Percentiles rank a stretch among this genome's conserved stretches.
Conservation (phyloP, 2,888 invertebrate species). For the Baronia brevicornis region DNA sequence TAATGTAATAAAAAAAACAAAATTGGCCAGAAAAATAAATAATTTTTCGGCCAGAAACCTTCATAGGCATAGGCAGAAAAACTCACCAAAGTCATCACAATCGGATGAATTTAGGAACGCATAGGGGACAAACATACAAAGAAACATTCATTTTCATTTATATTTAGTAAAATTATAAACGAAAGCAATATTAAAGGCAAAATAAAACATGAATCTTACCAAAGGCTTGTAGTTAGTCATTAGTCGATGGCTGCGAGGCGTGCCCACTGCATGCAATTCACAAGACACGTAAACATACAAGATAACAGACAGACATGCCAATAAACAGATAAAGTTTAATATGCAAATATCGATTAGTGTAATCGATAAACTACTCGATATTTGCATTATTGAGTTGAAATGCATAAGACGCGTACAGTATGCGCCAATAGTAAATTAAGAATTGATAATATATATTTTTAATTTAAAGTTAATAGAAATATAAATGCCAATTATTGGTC, state of each 20-base stretch:
- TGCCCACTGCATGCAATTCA: slow-evolving; percentile 63
- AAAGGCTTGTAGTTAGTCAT: slow-evolving; percentile 68
- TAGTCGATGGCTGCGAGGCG: slow-evolving; percentile 38
- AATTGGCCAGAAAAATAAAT: too few relatives aligned
- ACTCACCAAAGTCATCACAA: too few relatives aligned
- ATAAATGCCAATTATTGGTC: too few relatives aligned
- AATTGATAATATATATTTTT: slow-evolving; percentile 9
- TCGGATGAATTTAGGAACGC: too few relatives aligned
- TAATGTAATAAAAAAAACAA: too few relatives aligned
- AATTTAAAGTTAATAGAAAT: slow-evolving; percentile 1
- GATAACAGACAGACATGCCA: slow-evolving; percentile 34
- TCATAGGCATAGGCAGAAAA: too few relatives aligned
- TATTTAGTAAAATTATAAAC: not conserved
- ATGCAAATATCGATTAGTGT: too few relatives aligned
- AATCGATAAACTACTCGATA: too few relatives aligned
- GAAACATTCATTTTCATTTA: not conserved
- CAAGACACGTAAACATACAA: slow-evolving; percentile 46
- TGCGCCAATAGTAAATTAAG: slow-evolving; percentile 17
- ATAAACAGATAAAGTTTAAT: too few relatives aligned
- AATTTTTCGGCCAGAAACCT: too few relatives aligned
- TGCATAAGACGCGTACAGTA: too few relatives aligned
- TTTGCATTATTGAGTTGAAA: too few relatives aligned
- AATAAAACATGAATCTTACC: slow-evolving; percentile 40
- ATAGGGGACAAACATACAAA: not conserved
- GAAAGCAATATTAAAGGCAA: slow-evolving; percentile 4